These are phyloP conservation scores for Ancistrus triradiatus DNA, from an alignment of 2,113 vertebrate species.

Conservation along the genomic window DNA sequence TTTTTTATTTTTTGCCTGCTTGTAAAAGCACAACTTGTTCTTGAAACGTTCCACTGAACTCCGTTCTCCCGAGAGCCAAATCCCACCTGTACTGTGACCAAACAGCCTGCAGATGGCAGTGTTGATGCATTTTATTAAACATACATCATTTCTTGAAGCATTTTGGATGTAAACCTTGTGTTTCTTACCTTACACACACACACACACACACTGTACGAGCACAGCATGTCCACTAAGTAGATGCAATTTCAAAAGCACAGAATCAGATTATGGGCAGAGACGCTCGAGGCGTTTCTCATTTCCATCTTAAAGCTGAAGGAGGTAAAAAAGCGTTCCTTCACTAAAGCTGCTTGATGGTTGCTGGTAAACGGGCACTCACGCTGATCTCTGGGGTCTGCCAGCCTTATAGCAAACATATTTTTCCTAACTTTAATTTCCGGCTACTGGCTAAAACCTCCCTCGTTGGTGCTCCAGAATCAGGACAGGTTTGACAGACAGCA, in stretches of 20 bases:
- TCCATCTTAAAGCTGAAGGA: not conserved
- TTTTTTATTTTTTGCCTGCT: too few species aligned
- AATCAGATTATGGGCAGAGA: not conserved
- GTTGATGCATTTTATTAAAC: conserved; percentile 52
- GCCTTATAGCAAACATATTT: conserved; percentile 8
- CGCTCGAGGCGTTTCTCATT: conserved; percentile 6
- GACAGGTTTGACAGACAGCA: conserved; percentile 26
- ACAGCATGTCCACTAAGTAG: not conserved
- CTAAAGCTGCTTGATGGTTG: not conserved
- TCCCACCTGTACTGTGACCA: not conserved
- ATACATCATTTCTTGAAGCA: too few species aligned
- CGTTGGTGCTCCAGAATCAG: not conserved
- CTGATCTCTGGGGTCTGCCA: conserved; percentile 7
- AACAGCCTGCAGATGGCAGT: conserved; percentile 63
- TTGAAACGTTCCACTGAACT: conserved; percentile 2
- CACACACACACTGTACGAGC: too few species aligned
- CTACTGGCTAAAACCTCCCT: not conserved
- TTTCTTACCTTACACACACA: not conserved
- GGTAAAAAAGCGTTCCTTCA: conserved; percentile 1
- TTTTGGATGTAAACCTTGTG: not conserved
- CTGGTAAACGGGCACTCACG: conserved; percentile 1
- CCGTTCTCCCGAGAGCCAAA: conserved; percentile 34
- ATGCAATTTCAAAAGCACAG: not conserved
- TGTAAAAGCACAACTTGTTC: not conserved
- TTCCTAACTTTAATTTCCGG: conserved; percentile 9